Conservation (phyloP, 2,797 vertebrate genomes). For the Pelodytes ibericus region DNA sequence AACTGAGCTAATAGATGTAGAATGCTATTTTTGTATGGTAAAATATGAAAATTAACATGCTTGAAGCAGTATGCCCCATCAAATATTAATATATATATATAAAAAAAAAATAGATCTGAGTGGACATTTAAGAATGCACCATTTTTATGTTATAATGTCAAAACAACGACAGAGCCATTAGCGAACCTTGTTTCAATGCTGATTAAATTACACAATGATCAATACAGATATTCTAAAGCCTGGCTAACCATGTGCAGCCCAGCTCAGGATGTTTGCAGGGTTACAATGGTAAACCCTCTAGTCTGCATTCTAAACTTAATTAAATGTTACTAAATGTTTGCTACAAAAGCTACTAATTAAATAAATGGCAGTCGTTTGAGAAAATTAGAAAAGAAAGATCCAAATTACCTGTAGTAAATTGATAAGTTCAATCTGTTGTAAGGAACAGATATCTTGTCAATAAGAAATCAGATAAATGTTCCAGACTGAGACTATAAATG, state of each 20-base stretch:
- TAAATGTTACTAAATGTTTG: slow-evolving; percentile 14
- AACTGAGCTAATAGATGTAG: too few species aligned
- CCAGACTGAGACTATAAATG: too few species aligned
- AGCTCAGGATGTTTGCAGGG: neutral
- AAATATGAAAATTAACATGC: too few species aligned
- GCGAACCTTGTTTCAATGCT: slow-evolving; percentile 19
- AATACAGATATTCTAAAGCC: slow-evolving; percentile 17
- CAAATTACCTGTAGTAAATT: too few species aligned
- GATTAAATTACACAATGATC: slow-evolving; percentile 36
- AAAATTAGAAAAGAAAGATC: neutral
- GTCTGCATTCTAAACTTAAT: slow-evolving; percentile 12
- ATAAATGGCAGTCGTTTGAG: neutral
- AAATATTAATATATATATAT: too few species aligned
- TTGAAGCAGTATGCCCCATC: too few species aligned
- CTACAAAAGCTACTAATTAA: neutral
- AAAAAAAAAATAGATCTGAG: too few species aligned
- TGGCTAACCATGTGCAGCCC: neutral
- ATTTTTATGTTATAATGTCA: neutral
- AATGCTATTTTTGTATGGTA: too few species aligned
- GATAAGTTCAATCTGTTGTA: neutral
- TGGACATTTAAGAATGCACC: too few species aligned
- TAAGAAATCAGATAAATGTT: too few species aligned
- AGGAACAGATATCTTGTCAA: too few species aligned
- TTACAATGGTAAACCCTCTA: slow-evolving; percentile 7
- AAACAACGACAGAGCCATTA: slow-evolving; percentile 16